Percentiles rank a stretch among this genome's conserved stretches.
Evolutionary conservation across 1,140 invertebrate species (phyloP).

Genomic region (Trichonephila inaurata): DNA sequence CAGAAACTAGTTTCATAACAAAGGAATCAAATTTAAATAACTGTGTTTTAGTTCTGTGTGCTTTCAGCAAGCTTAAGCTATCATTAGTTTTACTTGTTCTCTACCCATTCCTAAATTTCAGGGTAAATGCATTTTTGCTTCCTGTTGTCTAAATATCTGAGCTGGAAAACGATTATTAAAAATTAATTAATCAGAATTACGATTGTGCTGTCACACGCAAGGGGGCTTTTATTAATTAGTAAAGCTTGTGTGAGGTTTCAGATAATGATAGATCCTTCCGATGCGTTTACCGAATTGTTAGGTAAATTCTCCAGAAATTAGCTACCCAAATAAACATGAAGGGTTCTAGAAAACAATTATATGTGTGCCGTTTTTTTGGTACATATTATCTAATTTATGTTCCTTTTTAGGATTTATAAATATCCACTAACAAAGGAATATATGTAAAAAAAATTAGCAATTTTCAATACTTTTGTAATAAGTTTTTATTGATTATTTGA

Average conservation of each 20-base stretch:
- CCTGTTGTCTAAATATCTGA: background rate
- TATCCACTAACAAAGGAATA: background rate
- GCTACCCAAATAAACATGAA: background rate
- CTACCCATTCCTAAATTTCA: background rate
- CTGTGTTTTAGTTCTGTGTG: background rate
- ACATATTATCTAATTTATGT: background rate
- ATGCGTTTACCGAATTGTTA: background rate
- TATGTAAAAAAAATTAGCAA: background rate
- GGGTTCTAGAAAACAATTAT: background rate
- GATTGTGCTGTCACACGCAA: conserved; percentile 14
- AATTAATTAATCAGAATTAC: conserved; percentile 44
- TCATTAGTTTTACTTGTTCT: background rate
- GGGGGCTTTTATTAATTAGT: background rate
- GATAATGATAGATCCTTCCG: conserved; percentile 1
- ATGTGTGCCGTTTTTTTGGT: background rate
- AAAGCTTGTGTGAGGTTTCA: background rate
- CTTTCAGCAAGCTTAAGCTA: background rate
- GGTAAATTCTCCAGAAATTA: background rate
- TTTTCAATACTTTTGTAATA: background rate
- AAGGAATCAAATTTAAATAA: background rate
- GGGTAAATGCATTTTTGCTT: background rate
- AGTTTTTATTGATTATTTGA: background rate
- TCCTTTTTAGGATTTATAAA: background rate
- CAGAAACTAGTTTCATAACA: background rate
- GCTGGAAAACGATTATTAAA: conserved; percentile 29